Evolutionary conservation across 2,888 invertebrate genomes (phyloP).

Genomic region (Venusia cambrica): DNA sequence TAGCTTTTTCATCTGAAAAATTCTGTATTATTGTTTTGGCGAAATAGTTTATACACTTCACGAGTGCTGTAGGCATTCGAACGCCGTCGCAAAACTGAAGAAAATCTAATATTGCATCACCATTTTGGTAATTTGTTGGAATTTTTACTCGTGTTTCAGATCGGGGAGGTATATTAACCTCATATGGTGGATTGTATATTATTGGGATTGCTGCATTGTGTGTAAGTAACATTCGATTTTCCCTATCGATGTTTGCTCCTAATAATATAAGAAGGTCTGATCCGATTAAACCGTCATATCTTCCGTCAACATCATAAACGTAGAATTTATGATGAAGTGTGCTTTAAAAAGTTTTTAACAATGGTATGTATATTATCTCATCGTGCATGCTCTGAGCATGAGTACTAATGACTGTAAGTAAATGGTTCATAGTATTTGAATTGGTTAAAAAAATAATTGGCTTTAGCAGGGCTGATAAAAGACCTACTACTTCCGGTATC

Average conservation of each 20-base stretch:
- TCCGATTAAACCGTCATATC: slow-evolving; percentile 14
- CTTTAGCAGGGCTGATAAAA: slow-evolving; percentile 4
- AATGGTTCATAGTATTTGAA: slow-evolving; percentile 5
- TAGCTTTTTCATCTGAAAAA: not conserved
- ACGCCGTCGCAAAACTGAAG: slow-evolving; percentile 20
- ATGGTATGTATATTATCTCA: too few species aligned
- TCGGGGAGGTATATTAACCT: too few species aligned
- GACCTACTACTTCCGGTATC: slow-evolving; percentile 10
- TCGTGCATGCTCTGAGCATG: slow-evolving; percentile 5
- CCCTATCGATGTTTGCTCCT: slow-evolving; percentile 5
- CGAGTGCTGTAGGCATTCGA: slow-evolving; percentile 26
- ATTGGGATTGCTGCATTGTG: too few species aligned
- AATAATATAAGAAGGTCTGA: slow-evolving; percentile 7
- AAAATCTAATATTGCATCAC: slow-evolving; percentile 13
- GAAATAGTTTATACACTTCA: slow-evolving; percentile 18
- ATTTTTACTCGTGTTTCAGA: too few species aligned
- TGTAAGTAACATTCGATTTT: slow-evolving; percentile 5
- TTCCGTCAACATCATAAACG: too few species aligned
- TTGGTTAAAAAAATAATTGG: slow-evolving; percentile 1
- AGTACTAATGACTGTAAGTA: slow-evolving; percentile 12
- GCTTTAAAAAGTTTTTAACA: too few species aligned
- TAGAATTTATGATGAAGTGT: too few species aligned
- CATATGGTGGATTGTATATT: too few species aligned
- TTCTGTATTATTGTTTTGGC: not conserved
- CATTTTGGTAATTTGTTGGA: too few species aligned